A percentile compares a stretch with the other conserved stretches of the same genome.
Conservation (phyloP, 2,113 vertebrate genomes). For the Himantopus leucocephalus region DNA sequence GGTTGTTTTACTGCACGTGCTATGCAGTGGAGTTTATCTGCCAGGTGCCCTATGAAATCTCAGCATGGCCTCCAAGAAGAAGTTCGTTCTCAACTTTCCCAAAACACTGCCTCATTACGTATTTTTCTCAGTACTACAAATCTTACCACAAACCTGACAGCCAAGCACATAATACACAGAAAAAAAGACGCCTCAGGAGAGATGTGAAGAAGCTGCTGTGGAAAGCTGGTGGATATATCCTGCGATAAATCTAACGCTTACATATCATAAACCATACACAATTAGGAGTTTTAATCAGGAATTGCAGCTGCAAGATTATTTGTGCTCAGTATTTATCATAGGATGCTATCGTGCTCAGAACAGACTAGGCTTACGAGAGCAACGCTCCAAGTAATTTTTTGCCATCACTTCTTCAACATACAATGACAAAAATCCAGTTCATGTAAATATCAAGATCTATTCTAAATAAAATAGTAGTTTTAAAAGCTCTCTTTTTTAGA, state of each 20-base stretch:
- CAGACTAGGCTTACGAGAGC: conserved; percentile 19
- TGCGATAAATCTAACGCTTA: conserved; percentile 11
- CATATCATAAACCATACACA: conserved; percentile 62
- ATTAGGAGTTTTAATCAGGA: conserved; percentile 56
- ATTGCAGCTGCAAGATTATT: conserved; percentile 62
- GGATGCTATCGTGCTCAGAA: conserved; percentile 34
- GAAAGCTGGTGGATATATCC: conserved; percentile 55
- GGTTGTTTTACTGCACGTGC: background rate
- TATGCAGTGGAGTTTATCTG: background rate
- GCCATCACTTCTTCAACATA: background rate
- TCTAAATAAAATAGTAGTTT: background rate
- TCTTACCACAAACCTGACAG: conserved; percentile 22
- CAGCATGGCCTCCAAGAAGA: background rate
- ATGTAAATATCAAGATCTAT: background rate
- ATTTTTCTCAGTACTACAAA: background rate
- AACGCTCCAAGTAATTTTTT: background rate
- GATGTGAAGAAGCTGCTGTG: background rate
- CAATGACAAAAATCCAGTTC: background rate
- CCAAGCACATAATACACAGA: background rate
- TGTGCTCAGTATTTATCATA: conserved; percentile 62
- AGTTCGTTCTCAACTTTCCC: background rate
- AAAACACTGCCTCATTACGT: background rate
- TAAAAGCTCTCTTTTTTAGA: background rate
- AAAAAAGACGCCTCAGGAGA: conserved; percentile 8
- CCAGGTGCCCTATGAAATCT: background rate